These are phyloP conservation scores for Chinchilla lanigera DNA, from an alignment of 2,113 vertebrate genomes.

Conservation along the genomic window DNA sequence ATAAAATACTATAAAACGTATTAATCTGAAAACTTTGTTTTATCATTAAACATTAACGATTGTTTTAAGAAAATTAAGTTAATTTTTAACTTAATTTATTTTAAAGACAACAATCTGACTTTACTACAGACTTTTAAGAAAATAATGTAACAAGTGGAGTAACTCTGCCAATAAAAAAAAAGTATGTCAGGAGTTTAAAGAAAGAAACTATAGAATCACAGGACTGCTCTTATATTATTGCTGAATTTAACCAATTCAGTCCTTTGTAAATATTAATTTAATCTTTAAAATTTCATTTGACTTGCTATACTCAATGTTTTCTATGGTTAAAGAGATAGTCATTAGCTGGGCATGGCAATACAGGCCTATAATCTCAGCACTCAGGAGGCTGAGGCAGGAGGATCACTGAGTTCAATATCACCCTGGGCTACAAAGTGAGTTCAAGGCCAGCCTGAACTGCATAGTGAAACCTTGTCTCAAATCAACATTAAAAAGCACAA, in stretches of 20 bases:
- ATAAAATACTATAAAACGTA: not conserved
- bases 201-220: slow-evolving; percentile 37
- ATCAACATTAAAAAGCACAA: not conserved
- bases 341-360: not conserved
- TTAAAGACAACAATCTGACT: slow-evolving; percentile 4
- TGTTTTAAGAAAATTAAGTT: slow-evolving; percentile 44
- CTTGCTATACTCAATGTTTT: slow-evolving; percentile 23
- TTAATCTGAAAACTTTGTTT: slow-evolving; percentile 37
- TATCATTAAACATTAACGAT: slow-evolving; percentile 27
- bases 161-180: slow-evolving; percentile 23
- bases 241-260: slow-evolving; percentile 30
- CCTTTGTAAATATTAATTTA: slow-evolving; percentile 45
- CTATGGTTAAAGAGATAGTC: not conserved
- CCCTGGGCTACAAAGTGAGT: not conserved
- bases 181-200: not conserved
- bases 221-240: slow-evolving; percentile 23
- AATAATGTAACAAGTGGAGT: not conserved
- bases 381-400: not conserved
- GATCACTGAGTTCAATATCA: not conserved
- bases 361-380: not conserved
- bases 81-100: not conserved
- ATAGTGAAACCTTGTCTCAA: not conserved
- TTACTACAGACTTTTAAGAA: slow-evolving; percentile 9
- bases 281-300: slow-evolving; percentile 11
- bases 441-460: not conserved